phyloP scores from a whole-genome alignment of 1,140 invertebrate genomes.

The Agrypnia vestita region DNA sequence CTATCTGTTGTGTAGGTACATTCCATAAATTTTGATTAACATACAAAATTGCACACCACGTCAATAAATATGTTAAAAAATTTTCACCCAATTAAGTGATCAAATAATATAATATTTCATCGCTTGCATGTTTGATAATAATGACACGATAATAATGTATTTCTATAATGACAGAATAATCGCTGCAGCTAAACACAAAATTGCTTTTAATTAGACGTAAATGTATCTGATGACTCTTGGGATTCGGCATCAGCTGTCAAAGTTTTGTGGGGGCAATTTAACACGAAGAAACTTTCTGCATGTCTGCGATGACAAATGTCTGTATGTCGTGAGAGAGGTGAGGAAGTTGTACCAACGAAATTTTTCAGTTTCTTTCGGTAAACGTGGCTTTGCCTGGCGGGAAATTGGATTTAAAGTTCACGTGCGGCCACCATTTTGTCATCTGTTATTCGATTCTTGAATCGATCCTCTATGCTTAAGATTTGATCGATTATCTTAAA shows the following conservation, averaged over 20 bases:
- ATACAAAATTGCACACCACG: no score
- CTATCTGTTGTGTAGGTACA: no score
- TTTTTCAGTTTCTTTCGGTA: slow-evolving; percentile 1
- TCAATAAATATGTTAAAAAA: no score
- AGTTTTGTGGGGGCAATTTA: slow-evolving; percentile 19
- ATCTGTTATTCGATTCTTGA: neutral
- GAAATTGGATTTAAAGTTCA: slow-evolving; percentile 26
- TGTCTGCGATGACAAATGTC: slow-evolving; percentile 49
- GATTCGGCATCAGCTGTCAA: slow-evolving; percentile 11
- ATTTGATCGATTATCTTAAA: no score
- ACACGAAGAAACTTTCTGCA: slow-evolving; percentile 2
- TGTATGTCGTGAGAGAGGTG: slow-evolving; percentile 31
- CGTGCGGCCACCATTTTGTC: slow-evolving; percentile 9
- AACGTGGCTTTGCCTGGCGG: slow-evolving; percentile 12
- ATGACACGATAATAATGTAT: no score
- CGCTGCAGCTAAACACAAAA: no score
- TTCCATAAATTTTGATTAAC: no score
- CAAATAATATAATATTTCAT: no score
- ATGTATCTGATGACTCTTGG: neutral
- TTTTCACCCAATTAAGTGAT: no score
- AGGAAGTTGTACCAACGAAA: slow-evolving; percentile 7
- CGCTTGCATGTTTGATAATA: no score
- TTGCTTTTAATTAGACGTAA: neutral
- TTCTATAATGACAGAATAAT: no score
- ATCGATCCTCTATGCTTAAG: no score